Conservation (phyloP, 2,888 invertebrate genomes). For the Agrenia bidenticulata region DNA sequence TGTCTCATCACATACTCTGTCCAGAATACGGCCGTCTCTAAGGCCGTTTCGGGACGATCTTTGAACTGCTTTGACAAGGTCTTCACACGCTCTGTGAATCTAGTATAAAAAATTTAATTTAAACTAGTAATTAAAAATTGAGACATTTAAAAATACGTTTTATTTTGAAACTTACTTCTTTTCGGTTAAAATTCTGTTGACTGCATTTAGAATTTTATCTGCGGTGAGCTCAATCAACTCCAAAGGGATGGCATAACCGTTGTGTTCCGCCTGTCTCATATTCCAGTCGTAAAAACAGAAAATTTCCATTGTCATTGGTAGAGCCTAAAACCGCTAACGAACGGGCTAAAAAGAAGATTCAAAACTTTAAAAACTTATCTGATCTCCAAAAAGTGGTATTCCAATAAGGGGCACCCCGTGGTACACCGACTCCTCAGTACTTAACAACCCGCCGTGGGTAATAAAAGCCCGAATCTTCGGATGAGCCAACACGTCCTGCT, state of each 20-base stretch:
- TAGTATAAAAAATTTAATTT: not conserved
- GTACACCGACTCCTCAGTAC: conserved; percentile 65
- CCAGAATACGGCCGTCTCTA: conserved; percentile 51
- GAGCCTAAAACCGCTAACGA: too few relatives aligned
- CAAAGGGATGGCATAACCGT: conserved; percentile 22
- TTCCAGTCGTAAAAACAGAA: conserved; percentile 8
- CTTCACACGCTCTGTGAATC: not conserved
- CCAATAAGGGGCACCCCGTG: conserved; percentile 63
- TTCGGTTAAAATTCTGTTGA: conserved; percentile 10
- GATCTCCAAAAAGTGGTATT: conserved; percentile 61
- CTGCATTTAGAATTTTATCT: conserved; percentile 10
- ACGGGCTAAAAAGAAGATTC: too few relatives aligned
- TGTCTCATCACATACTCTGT: conserved; percentile 52
- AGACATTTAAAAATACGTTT: not conserved
- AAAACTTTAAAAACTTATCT: conserved; percentile 53
- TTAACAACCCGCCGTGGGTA: conserved; percentile 68
- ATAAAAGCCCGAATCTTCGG: conserved; percentile 63
- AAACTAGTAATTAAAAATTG: not conserved
- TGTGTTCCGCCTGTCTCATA: conserved; percentile 57
- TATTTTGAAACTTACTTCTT: conserved; percentile 7
- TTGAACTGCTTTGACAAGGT: conserved; percentile 17
- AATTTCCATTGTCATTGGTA: too few relatives aligned
- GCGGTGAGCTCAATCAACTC: conserved; percentile 8
- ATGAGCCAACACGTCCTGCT: conserved; percentile 75
- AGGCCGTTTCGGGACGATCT: conserved; percentile 55